Conservation (phyloP, 2,113 vertebrate genomes). For the Ancistrus triradiatus region DNA sequence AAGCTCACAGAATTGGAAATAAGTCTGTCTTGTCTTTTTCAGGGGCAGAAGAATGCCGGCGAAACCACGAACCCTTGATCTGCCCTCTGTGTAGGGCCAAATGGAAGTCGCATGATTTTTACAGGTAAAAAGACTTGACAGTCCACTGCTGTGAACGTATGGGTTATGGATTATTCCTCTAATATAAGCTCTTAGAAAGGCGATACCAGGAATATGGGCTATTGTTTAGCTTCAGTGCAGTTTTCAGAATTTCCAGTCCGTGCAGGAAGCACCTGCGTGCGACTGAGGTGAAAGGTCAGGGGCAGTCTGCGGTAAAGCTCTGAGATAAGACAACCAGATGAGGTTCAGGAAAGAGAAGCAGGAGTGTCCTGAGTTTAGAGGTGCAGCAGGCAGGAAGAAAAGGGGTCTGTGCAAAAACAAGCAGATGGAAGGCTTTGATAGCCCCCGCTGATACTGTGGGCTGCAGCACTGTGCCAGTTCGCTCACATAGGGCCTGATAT, state of each 20-base stretch:
- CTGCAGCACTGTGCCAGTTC: not conserved
- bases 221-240: conserved; percentile 20
- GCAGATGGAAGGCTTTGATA: conserved; percentile 25
- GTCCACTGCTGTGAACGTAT: not conserved
- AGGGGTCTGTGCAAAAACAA: conserved; percentile 25
- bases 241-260: conserved; percentile 17
- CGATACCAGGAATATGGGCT: conserved; percentile 20
- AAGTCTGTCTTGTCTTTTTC: conserved; percentile 39
- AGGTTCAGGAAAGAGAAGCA: conserved; percentile 14
- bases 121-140: conserved; percentile 63
- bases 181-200: conserved; percentile 23
- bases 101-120: conserved; percentile 86
- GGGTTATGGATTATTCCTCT: conserved; percentile 4
- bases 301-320: not conserved
- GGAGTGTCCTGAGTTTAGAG: conserved; percentile 1
- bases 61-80: conserved; percentile 84
- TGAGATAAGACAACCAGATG: conserved; percentile 29
- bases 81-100: conserved; percentile 87
- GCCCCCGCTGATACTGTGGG: conserved; percentile 14
- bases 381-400: not conserved
- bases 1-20: no score
- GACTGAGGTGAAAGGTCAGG: conserved; percentile 18
- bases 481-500: conserved; percentile 24
- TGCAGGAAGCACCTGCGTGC: conserved; percentile 41
- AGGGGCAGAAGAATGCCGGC: conserved; percentile 90